Base-by-base conservation (phyloP, 2,113 vertebrate genomes). In the Aspidoscelis tigris region DNA sequence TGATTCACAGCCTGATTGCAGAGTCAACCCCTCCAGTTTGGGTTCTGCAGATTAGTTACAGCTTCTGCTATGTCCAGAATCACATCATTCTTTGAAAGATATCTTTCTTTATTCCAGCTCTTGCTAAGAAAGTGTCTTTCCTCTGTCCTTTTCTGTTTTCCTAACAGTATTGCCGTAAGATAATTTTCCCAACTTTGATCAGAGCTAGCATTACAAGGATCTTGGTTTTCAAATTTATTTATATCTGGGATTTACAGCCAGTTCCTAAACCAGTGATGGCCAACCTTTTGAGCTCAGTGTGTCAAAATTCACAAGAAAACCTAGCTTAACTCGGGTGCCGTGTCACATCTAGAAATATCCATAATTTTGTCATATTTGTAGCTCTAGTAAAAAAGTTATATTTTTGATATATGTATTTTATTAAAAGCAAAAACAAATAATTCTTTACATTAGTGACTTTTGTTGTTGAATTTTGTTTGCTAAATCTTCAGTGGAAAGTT, bases 1-100 rank as follows among this genome's bases (percentile, higher is more conserved):
- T 58, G 70, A 78, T 87, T 87, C 81, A 87, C 53, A 39, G 41
- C 22, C 11, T 68, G 58, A 58, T 76, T 73, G 75, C 33, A 43
- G 80, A 58, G 72, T 71, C 43, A 26, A n/a, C 78, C 69, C 69
- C 58, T 78, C 47, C 58, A 58, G 76, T 75, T 39, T 55, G 69
- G 58, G 5, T 83, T 69, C 76, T 87, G 20, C 61, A 87, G 55
- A 87, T 83, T 79, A 83, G 64, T 61, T 74, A 20, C 20, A n/a
- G 61, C 44, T 74, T 87, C 64, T 22, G 73, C 64, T 53, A 39
- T 41, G 53, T 33, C 81, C 76, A 78, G 68, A 58, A 68, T 87
- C 83, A 61, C 58, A 61, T 83, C 76, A 74, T 79, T 79, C 68
- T 74, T 82, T 76, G 69, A 76, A 7, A 69, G 66, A 55, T n/a